Percentiles rank a stretch among this genome's conserved stretches.
These are phyloP conservation scores for Protobothrops mucrosquamatus DNA, from an alignment of 2,113 vertebrate species.

Conservation along the genomic window DNA sequence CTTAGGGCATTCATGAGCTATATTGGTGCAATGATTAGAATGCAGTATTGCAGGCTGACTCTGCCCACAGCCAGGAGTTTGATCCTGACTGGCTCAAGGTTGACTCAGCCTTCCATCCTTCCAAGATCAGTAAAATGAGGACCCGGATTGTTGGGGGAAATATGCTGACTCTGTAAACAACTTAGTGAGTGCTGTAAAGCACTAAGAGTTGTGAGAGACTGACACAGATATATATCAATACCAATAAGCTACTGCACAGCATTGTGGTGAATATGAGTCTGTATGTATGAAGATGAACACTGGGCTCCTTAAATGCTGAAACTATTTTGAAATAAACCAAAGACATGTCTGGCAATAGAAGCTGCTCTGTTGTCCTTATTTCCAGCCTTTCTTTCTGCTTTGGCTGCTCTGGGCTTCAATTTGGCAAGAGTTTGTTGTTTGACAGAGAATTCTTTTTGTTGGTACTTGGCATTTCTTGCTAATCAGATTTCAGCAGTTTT, in stretches of 20 bases:
- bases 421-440: slow-evolving; percentile 46
- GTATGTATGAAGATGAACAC: background rate
- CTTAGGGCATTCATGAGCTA: background rate
- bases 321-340: slow-evolving; percentile 38
- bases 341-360: background rate
- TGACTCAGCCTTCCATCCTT: background rate
- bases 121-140: background rate
- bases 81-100: background rate
- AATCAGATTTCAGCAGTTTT: slow-evolving; percentile 37
- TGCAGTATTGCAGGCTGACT: background rate
- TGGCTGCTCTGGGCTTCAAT: slow-evolving; percentile 23
- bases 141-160: background rate
- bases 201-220: background rate
- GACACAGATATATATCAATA: background rate
- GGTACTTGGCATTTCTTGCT: slow-evolving; percentile 24
- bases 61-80: background rate
- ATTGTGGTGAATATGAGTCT: background rate
- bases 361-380: slow-evolving; percentile 18
- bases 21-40: background rate
- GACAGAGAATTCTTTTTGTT: slow-evolving; percentile 36
- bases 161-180: background rate
- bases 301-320: slow-evolving; percentile 7
- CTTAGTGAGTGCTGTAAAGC: background rate
- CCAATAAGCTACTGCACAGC: background rate
- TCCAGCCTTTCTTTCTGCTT: slow-evolving; percentile 8